Percentiles rank a stretch among this genome's conserved stretches.
Conservation (phyloP, 2,888 invertebrate genomes). For the Erynnis tages region DNA sequence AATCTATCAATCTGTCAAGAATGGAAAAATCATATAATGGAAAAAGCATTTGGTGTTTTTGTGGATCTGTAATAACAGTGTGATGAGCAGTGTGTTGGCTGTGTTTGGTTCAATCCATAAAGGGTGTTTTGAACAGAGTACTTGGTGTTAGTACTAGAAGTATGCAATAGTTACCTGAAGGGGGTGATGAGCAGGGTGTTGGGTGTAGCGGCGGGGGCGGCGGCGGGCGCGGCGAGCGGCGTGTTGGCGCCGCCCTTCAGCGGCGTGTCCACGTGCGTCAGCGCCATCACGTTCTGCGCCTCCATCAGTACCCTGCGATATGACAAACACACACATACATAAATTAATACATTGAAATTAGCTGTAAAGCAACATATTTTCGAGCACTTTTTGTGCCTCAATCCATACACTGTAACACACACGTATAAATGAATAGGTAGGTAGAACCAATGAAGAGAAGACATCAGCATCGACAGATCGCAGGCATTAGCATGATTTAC, state of each 20-base stretch:
- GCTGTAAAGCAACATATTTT: too few species aligned
- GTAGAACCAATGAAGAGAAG: too few species aligned
- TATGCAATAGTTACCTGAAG: conserved; percentile 81
- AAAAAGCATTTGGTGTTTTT: too few species aligned
- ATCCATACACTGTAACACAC: too few species aligned
- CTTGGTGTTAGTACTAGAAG: background rate
- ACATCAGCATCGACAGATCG: too few species aligned
- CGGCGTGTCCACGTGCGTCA: conserved; percentile 98
- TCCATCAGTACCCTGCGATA: conserved; percentile 88
- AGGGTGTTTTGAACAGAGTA: background rate
- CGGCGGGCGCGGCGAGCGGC: conserved; percentile 94
- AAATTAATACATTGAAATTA: background rate
- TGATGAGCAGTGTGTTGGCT: too few species aligned
- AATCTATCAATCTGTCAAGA: too few species aligned
- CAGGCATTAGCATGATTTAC: too few species aligned
- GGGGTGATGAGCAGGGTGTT: conserved; percentile 88
- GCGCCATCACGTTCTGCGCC: conserved; percentile 99
- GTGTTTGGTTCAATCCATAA: background rate
- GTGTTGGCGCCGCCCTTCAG: conserved; percentile 98
- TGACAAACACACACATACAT: background rate
- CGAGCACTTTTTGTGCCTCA: too few species aligned
- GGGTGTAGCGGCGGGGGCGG: conserved; percentile 90
- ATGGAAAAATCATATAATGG: too few species aligned
- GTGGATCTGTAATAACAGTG: too few species aligned
- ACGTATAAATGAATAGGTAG: too few species aligned